Evolutionary conservation across 2,888 invertebrate species (phyloP).

Genomic region (Leptinotarsa haldemani): DNA sequence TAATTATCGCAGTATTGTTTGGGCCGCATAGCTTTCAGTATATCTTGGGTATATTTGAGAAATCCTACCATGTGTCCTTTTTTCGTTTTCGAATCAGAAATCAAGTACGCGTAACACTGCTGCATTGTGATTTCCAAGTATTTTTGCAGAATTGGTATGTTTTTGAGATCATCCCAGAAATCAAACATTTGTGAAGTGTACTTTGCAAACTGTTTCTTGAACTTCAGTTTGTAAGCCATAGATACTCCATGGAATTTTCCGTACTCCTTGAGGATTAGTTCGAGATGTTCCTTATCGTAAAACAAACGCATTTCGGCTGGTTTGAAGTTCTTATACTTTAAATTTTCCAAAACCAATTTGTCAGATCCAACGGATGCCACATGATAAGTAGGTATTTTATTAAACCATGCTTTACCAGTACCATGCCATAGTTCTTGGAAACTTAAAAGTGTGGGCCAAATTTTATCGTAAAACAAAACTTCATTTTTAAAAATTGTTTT

Average conservation of each 20-base stretch:
- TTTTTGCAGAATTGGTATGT: constrained; percentile 1
- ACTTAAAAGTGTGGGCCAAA: constrained; percentile 32
- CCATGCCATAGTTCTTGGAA: constrained; percentile 21
- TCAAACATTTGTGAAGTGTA: neutral
- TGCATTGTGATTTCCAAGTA: neutral
- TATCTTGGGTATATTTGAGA: constrained; percentile 4
- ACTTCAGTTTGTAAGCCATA: constrained; percentile 43
- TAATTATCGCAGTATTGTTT: constrained; percentile 26
- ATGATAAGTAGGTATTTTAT: constrained; percentile 37
- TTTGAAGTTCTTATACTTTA: constrained; percentile 38
- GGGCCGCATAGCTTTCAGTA: constrained; percentile 4
- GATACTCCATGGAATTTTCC: constrained; percentile 51
- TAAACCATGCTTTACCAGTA: constrained; percentile 12
- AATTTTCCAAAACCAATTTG: constrained; percentile 43
- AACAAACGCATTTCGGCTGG: constrained; percentile 28
- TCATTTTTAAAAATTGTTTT: constrained; percentile 37
- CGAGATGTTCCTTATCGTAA: constrained; percentile 46
- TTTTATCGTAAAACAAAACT: constrained; percentile 34
- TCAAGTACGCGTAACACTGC: neutral
- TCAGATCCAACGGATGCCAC: constrained; percentile 31
- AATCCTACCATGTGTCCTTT: constrained; percentile 14
- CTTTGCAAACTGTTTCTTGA: constrained; percentile 37
- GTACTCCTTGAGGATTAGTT: constrained; percentile 46
- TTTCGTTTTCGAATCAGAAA: neutral
- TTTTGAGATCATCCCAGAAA: constrained; percentile 14